phyloP scores from a whole-genome alignment of 2,113 vertebrate species.

The Neoarius graeffei region DNA sequence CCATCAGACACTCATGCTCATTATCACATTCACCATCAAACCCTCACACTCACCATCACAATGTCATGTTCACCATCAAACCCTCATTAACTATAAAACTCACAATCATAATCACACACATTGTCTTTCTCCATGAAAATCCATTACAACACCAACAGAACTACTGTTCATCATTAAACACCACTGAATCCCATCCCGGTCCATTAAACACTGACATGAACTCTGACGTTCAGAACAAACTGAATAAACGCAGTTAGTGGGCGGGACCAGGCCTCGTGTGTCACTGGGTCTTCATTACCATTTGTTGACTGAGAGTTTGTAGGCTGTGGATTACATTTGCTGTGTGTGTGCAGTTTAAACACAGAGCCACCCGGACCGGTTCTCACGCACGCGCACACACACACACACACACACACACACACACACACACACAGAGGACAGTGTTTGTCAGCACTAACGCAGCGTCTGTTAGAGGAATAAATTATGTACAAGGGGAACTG shows the following conservation, averaged over 20 bases:
- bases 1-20: neutral
- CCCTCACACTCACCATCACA: no score
- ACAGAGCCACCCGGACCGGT: no score
- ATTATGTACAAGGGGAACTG: conserved; percentile 44
- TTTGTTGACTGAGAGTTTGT: neutral
- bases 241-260: neutral
- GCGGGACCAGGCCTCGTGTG: neutral
- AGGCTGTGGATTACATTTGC: neutral
- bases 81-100: no score
- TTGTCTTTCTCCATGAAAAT: neutral
- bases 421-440: neutral
- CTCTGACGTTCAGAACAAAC: neutral
- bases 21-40: neutral
- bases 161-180: neutral
- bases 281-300: neutral
- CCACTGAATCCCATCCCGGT: neutral
- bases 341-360: neutral
- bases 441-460: conserved; percentile 25
- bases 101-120: no score
- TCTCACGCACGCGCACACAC: neutral
- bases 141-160: neutral
- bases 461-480: conserved; percentile 26
- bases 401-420: no score
- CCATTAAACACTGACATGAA: neutral
- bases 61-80: no score